Evolutionary conservation across 2,797 vertebrate species (phyloP).

Genomic region (Intellagama lesueurii): DNA sequence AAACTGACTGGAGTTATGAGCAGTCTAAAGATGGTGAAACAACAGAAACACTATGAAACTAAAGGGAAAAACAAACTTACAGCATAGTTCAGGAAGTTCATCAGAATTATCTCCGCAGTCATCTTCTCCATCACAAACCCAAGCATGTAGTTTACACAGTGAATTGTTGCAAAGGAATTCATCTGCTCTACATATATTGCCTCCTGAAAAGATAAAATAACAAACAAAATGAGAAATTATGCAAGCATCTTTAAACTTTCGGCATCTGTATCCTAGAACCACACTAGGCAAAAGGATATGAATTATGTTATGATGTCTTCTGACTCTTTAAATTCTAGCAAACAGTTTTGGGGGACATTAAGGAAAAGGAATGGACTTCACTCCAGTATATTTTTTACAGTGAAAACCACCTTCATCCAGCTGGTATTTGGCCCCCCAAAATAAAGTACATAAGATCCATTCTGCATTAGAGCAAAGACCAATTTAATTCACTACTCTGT

Average conservation of each 20-base stretch:
- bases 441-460: not conserved
- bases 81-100: slow-evolving; percentile 92
- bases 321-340: not conserved
- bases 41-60: slow-evolving; percentile 27
- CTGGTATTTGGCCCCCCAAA: too few species aligned
- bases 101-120: slow-evolving; percentile 99
- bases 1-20: not conserved
- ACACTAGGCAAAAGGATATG: not conserved
- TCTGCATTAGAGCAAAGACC: not conserved
- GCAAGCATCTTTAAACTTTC: not conserved
- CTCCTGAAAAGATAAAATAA: slow-evolving; percentile 77
- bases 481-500: not conserved
- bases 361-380: not conserved
- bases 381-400: not conserved
- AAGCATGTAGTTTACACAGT: slow-evolving; percentile 94
- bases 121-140: slow-evolving; percentile 97
- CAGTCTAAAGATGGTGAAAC: not conserved
- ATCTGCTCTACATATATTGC: slow-evolving; percentile 92
- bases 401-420: not conserved
- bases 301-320: not conserved
- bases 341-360: not conserved
- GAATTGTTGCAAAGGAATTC: slow-evolving; percentile 99
- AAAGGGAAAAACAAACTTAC: slow-evolving; percentile 76
- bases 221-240: not conserved
- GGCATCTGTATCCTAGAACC: not conserved